These are phyloP conservation scores for Tupaia chinensis DNA, from an alignment of 2,113 vertebrate genomes.

Conservation along the genomic window DNA sequence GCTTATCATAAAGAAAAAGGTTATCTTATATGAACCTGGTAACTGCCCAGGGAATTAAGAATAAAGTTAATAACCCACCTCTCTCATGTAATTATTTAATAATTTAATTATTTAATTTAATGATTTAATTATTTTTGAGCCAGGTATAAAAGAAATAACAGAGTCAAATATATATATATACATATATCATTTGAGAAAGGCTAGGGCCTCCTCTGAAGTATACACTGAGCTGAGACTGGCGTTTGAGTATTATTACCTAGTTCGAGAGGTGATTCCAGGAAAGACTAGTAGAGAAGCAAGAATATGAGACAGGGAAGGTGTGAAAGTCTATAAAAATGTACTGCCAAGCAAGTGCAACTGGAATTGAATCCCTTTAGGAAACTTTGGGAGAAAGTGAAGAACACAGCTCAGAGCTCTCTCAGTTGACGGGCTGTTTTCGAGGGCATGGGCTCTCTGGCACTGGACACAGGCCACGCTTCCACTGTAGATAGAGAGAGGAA, in stretches of 20 bases:
- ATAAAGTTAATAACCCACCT: background rate
- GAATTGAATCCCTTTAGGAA: background rate
- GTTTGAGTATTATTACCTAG: background rate
- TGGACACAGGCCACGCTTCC: background rate
- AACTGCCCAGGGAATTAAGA: background rate
- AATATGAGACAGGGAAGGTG: background rate
- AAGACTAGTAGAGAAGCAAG: background rate
- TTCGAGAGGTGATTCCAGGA: background rate
- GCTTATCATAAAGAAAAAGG: background rate
- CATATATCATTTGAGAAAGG: background rate
- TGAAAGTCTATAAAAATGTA: background rate
- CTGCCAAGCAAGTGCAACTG: background rate
- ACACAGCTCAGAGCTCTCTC: background rate
- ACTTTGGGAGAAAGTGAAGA: background rate
- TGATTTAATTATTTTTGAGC: background rate
- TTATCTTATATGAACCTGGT: background rate
- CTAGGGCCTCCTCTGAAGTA: background rate
- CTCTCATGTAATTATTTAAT: background rate
- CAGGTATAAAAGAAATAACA: too few relatives aligned
- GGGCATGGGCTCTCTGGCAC: background rate
- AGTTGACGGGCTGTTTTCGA: background rate
- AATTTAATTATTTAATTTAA: background rate
- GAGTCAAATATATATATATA: too few relatives aligned
- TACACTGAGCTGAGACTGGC: background rate
- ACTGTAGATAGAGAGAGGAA: background rate